phyloP scores from a whole-genome alignment of 2,888 invertebrate species.

The Ornithoptera priamus region DNA sequence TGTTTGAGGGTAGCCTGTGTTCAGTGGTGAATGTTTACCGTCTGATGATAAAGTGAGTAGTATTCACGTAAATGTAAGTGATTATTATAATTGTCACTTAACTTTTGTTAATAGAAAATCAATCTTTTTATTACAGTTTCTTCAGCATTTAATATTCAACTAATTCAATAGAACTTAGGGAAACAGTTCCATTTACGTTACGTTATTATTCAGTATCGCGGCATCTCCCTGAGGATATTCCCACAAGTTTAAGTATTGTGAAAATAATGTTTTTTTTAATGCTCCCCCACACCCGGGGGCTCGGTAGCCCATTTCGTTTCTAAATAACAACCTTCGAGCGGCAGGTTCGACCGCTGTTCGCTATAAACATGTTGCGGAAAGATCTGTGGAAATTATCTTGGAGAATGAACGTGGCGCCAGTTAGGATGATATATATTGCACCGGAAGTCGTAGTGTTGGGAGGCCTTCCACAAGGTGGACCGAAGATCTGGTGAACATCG shows the following conservation, averaged over 20 bases:
- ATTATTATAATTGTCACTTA: not conserved
- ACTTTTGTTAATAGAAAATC: not conserved
- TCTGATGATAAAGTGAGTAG: too few relatives aligned
- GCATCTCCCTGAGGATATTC: slow-evolving; percentile 56
- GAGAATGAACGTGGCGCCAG: not conserved
- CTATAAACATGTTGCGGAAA: slow-evolving; percentile 43
- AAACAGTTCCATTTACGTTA: not conserved
- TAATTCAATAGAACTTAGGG: not conserved
- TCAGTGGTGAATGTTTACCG: too few relatives aligned
- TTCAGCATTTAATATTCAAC: not conserved
- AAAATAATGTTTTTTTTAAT: slow-evolving; percentile 63
- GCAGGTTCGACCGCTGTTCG: slow-evolving; percentile 58
- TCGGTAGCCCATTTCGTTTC: slow-evolving; percentile 66
- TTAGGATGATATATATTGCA: too few relatives aligned
- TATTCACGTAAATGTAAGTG: too few relatives aligned
- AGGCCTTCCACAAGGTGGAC: too few relatives aligned
- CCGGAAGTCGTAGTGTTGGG: too few relatives aligned
- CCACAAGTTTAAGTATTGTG: slow-evolving; percentile 46
- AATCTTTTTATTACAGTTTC: not conserved
- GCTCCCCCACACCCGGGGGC: slow-evolving; percentile 48
- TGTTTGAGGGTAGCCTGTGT: too few relatives aligned
- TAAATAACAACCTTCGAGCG: slow-evolving; percentile 57
- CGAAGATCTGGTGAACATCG: too few relatives aligned
- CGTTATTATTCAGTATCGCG: slow-evolving; percentile 34
- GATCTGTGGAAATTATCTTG: not conserved